These are phyloP conservation scores for Uria lomvia DNA, from an alignment of 2,113 vertebrate species.

Conservation along the genomic window DNA sequence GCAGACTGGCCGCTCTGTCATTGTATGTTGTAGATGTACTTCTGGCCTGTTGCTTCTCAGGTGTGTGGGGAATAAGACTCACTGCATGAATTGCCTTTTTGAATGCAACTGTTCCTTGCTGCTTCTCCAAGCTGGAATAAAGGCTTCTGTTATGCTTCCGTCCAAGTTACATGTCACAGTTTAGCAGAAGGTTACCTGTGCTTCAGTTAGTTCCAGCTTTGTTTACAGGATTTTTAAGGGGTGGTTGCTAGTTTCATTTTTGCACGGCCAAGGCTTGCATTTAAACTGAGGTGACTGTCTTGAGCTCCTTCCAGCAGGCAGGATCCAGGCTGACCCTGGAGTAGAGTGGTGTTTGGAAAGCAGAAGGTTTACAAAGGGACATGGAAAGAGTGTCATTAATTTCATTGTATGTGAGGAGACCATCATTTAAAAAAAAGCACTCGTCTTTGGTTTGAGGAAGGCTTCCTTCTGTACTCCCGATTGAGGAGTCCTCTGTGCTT, in stretches of 20 bases:
- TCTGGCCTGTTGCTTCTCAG: neutral
- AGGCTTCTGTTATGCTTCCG: neutral
- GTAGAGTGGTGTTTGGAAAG: neutral
- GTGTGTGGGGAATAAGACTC: neutral
- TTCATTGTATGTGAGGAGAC: neutral
- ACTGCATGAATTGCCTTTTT: neutral
- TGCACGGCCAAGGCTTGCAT: neutral
- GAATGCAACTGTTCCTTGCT: neutral
- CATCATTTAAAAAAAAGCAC: neutral
- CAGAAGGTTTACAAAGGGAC: neutral
- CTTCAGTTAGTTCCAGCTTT: neutral
- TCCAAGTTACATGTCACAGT: neutral
- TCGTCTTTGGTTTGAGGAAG: neutral
- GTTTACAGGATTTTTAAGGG: neutral
- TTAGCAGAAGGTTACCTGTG: neutral
- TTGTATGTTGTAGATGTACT: rapidly evolving
- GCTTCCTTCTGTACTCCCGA: neutral
- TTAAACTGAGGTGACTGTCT: neutral
- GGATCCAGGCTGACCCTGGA: neutral
- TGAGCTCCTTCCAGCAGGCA: neutral
- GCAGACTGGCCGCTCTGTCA: neutral
- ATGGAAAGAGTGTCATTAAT: neutral
- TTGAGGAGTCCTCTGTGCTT: neutral
- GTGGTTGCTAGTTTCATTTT: neutral
- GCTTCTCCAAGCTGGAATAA: neutral